A percentile compares a stretch with the other conserved stretches of the same genome.
Evolutionary conservation across 1,140 invertebrate species (phyloP).

Genomic region (Eumaeus atala): DNA sequence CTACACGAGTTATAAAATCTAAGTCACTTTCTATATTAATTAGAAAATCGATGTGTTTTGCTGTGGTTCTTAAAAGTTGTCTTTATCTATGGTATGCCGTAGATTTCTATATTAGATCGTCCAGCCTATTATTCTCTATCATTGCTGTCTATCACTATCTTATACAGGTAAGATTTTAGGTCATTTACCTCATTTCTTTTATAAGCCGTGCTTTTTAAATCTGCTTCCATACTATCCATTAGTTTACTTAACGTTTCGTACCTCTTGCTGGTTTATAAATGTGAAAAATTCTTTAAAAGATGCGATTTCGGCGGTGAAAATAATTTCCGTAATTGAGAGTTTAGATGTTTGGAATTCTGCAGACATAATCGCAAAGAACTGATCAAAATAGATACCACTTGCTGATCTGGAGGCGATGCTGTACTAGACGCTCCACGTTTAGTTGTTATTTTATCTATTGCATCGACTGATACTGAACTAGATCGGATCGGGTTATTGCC

Average conservation of each 20-base stretch:
- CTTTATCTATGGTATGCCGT: slow-evolving; percentile 28
- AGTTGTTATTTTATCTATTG: too few species aligned
- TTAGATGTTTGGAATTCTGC: too few species aligned
- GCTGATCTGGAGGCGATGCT: too few species aligned
- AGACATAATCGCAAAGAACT: too few species aligned
- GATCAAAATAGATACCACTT: too few species aligned
- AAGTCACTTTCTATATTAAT: too few species aligned
- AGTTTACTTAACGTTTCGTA: not conserved
- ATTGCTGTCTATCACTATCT: not conserved
- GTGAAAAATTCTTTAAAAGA: not conserved
- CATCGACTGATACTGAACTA: too few species aligned
- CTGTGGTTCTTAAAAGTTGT: too few species aligned
- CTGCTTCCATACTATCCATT: not conserved
- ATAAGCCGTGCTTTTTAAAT: not conserved
- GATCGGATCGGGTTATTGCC: too few species aligned
- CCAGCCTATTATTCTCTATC: slow-evolving; percentile 25
- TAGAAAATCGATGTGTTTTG: too few species aligned
- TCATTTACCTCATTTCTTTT: not conserved
- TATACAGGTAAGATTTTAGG: slow-evolving; percentile 2
- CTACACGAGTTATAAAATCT: too few species aligned
- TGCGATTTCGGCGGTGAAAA: not conserved
- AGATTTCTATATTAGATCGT: slow-evolving; percentile 28
- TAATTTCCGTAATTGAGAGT: not conserved
- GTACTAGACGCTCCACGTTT: too few species aligned
- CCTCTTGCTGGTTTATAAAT: not conserved